These are phyloP conservation scores for Antigone vipio DNA, from an alignment of 2,113 vertebrate genomes.

Conservation along the genomic window DNA sequence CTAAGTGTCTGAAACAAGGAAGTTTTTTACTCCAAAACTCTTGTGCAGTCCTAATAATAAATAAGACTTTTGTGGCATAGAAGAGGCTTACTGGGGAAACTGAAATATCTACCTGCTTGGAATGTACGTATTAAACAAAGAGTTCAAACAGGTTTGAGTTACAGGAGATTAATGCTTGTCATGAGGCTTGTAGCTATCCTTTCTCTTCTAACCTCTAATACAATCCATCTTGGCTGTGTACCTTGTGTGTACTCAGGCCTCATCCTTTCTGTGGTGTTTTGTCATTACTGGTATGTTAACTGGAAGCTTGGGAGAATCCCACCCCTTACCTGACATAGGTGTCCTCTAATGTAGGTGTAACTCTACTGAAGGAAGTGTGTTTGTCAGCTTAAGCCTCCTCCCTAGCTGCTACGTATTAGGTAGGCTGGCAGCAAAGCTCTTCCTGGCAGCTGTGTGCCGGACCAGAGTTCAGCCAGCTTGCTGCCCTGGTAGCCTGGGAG, in stretches of 20 bases:
- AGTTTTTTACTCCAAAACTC: neutral
- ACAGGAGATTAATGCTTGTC: neutral
- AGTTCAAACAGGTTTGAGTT: neutral
- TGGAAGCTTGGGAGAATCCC: neutral
- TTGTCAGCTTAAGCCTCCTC: neutral
- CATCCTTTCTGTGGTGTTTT: neutral
- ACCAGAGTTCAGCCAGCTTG: neutral
- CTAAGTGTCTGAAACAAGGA: neutral
- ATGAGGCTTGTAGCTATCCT: neutral
- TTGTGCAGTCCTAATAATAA: neutral
- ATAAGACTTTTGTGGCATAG: neutral
- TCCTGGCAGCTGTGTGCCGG: neutral
- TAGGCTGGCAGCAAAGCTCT: neutral
- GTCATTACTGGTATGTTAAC: neutral
- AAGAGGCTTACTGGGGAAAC: neutral
- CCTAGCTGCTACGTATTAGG: neutral
- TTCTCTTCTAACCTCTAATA: neutral
- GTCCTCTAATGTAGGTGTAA: neutral
- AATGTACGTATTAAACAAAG: neutral
- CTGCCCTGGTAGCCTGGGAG: neutral
- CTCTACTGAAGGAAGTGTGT: neutral
- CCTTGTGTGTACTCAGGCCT: neutral
- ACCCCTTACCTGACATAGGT: neutral
- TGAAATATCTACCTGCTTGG: neutral
- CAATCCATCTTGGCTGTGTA: fast-evolving